A percentile compares a stretch with the other conserved stretches of the same genome.
phyloP scores from a whole-genome alignment of 2,113 vertebrate species.

The Melanotaenia duboulayi region DNA sequence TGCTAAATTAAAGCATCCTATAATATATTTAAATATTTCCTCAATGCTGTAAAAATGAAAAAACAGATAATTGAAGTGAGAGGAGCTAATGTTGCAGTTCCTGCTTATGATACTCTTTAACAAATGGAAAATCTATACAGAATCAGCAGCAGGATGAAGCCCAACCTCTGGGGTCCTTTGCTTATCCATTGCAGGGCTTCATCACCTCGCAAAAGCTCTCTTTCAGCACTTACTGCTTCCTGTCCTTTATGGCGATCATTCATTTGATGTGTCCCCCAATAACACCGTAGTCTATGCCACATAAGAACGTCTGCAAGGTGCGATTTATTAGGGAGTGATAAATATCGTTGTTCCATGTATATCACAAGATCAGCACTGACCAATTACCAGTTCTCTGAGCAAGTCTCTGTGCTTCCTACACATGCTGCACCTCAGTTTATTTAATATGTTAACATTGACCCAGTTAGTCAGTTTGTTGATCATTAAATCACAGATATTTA shows the following conservation, averaged over 20 bases:
- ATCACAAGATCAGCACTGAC: slow-evolving; percentile 60
- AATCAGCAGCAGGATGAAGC: slow-evolving; percentile 68
- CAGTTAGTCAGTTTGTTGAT: slow-evolving; percentile 29
- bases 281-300: slow-evolving; percentile 35
- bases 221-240: slow-evolving; percentile 56
- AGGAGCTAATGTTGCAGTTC: slow-evolving; percentile 44
- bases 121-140: slow-evolving; percentile 76
- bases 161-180: slow-evolving; percentile 10
- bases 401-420: background rate
- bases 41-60: slow-evolving; percentile 16
- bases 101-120: slow-evolving; percentile 62
- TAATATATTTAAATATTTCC: slow-evolving; percentile 2
- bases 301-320: slow-evolving; percentile 30
- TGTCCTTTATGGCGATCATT: slow-evolving; percentile 48
- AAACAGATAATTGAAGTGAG: slow-evolving; percentile 36
- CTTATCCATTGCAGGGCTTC: slow-evolving; percentile 46
- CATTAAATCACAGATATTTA: slow-evolving; percentile 1
- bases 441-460: slow-evolving; percentile 28
- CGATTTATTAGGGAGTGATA: slow-evolving; percentile 62
- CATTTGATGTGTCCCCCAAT: slow-evolving; percentile 58
- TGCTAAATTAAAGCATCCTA: background rate
- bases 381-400: slow-evolving; percentile 38
- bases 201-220: slow-evolving; percentile 55
- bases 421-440: slow-evolving; percentile 43
- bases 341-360: slow-evolving; percentile 58